Percentiles rank a stretch among this genome's conserved stretches.
Evolutionary conservation across 2,113 vertebrate species (phyloP).

Genomic region (Catharus minimus): DNA sequence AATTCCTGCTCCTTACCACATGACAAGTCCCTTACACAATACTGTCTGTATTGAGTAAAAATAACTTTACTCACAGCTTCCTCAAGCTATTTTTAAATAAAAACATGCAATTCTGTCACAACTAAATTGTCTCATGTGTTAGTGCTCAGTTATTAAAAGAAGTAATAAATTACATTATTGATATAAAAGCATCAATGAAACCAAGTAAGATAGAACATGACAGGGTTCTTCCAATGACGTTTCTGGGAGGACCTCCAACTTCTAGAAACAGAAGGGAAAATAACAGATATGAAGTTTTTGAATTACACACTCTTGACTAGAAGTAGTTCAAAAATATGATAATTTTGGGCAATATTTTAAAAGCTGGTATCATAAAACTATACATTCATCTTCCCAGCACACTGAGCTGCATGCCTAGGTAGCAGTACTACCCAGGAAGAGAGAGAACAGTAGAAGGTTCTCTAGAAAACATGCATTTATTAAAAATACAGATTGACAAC

Average conservation of each 20-base stretch:
- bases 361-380: not conserved
- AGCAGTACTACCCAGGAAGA: not conserved
- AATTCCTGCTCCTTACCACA: slow-evolving; percentile 13
- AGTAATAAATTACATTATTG: not conserved
- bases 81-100: slow-evolving; percentile 47
- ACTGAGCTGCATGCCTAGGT: not conserved
- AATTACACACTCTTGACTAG: not conserved
- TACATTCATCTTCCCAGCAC: not conserved
- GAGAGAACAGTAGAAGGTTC: not conserved
- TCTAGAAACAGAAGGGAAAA: not conserved
- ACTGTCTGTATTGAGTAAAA: slow-evolving; percentile 26
- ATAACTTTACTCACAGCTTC: slow-evolving; percentile 48
- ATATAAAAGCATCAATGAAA: not conserved
- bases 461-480: not conserved
- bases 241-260: slow-evolving; percentile 18
- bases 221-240: not conserved
- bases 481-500: not conserved
- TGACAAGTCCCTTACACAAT: slow-evolving; percentile 16
- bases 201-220: not conserved
- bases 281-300: not conserved
- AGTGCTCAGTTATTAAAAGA: not conserved
- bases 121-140: not conserved
- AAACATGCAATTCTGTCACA: not conserved
- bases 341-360: not conserved
- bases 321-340: not conserved